Evolutionary conservation across 2,113 vertebrate genomes (phyloP), one percentile per base, ranked within the genome.

Genomic region (Oncorhynchus masou): DNA sequence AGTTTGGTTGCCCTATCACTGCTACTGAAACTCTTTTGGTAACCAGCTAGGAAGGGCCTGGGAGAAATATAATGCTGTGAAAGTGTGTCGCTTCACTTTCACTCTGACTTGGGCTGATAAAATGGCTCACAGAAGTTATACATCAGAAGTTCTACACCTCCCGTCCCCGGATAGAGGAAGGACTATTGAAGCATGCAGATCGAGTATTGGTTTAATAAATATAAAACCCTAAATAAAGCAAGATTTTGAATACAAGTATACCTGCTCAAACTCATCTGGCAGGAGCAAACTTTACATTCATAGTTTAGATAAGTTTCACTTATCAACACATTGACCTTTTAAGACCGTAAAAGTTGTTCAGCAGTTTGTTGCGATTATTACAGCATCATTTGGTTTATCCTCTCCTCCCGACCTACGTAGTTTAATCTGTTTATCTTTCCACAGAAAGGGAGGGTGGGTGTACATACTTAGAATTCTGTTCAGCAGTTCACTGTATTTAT

Each of bases 401-500:
- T 15, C 3, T 64, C 70, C 65, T 31, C 31, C 84, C 73, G 69
- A 34, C 81, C 70, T 11, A 67, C 80, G 70, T 88, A 54, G 51
- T 54, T 54, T 54, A 90, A 90, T 90, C 89, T 91, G 89, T 93
- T 92, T 91, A 82, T 80, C 75, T 76, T 81, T 87, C 82, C 84
- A 77, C 69, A 57, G 77, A 68, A 73, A 51, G 73, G 31, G 71
- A 0, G 51, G 51, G 51, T 54, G 39, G 57, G 64, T 73, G 74
- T 81, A 79, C 39, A 45, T 45, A 45, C 39, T 45, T 45, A 2
- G 3, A 45, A 45, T 45, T 45, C 39, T 45, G 86, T 91, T 85
- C 79, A 74, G 73, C 67, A 22, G 76, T 68, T 80, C 75, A 64
- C 73, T 75, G 73, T 92, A 87, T 93, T 92, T 90, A 90, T 85